Evolutionary conservation across 2,888 invertebrate genomes (phyloP).

Genomic region (Mythimna ferrago): DNA sequence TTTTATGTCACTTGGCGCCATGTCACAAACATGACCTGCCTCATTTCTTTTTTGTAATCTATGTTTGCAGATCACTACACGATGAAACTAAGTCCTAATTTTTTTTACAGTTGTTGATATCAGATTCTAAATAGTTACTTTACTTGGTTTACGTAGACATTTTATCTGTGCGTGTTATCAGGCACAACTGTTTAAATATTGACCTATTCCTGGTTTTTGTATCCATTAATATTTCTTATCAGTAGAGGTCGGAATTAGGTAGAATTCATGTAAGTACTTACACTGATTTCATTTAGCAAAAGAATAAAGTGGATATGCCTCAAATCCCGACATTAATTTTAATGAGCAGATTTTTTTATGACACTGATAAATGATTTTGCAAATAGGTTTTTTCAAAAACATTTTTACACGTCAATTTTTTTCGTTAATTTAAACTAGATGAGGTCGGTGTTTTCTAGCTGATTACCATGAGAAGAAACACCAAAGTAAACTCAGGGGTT

Average conservation of each 20-base stretch:
- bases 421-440: too few relatives aligned
- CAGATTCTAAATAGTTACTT: neutral
- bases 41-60: neutral
- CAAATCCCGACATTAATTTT: too few relatives aligned
- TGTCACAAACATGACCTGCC: conserved; percentile 30
- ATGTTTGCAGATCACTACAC: conserved; percentile 17
- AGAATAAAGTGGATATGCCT: too few relatives aligned
- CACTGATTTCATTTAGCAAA: too few relatives aligned
- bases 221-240: conserved; percentile 17
- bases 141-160: neutral
- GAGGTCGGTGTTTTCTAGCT: too few relatives aligned
- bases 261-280: too few relatives aligned
- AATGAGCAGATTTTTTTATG: too few relatives aligned
- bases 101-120: neutral
- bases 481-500: too few relatives aligned
- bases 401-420: too few relatives aligned
- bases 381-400: too few relatives aligned
- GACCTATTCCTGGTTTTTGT: neutral
- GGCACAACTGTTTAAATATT: conserved; percentile 27
- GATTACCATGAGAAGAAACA: too few relatives aligned
- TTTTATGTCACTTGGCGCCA: neutral
- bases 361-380: too few relatives aligned
- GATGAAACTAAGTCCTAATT: neutral
- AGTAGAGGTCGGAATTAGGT: neutral
- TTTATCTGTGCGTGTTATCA: conserved; percentile 21